These are phyloP conservation scores for Tinea pellionella DNA, from an alignment of 2,888 invertebrate genomes.

Conservation along the genomic window DNA sequence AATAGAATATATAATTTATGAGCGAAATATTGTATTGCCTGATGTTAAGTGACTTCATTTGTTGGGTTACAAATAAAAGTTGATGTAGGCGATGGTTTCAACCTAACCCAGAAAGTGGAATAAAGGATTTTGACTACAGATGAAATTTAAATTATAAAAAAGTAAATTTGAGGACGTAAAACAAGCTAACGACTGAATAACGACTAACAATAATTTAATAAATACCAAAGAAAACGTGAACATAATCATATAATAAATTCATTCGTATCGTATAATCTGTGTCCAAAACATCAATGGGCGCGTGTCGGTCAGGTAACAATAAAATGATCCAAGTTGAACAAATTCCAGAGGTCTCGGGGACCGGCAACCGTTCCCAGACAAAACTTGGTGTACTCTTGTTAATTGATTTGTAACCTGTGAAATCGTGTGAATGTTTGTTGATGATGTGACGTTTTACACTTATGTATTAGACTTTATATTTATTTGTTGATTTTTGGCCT, in stretches of 20 bases:
- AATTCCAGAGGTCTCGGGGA: neutral
- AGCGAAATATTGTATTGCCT: too few relatives aligned
- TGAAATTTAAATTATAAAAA: too few relatives aligned
- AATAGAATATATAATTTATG: too few relatives aligned
- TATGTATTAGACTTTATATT: neutral
- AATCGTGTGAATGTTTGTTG: constrained; percentile 41
- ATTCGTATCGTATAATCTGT: neutral
- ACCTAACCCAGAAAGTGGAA: too few relatives aligned
- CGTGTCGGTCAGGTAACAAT: constrained; percentile 8
- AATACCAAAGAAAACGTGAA: neutral
- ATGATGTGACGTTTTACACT: constrained; percentile 18
- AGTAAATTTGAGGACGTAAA: too few relatives aligned
- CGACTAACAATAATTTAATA: neutral
- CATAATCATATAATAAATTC: neutral
- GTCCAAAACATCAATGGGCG: constrained; percentile 3
- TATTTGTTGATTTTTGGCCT: too few relatives aligned
- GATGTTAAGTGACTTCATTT: too few relatives aligned
- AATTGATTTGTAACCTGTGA: constrained; percentile 50
- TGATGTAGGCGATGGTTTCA: too few relatives aligned
- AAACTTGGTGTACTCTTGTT: constrained; percentile 27
- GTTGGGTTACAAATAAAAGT: too few relatives aligned
- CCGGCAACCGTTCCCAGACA: constrained; percentile 8
- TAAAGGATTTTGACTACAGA: too few relatives aligned
- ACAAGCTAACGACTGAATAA: neutral
- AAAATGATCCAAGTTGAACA: neutral